A percentile compares a stretch with the other conserved stretches of the same genome.
These are phyloP conservation scores for Bombyx huttoni DNA, from an alignment of 2,888 invertebrate genomes.

Conservation along the genomic window DNA sequence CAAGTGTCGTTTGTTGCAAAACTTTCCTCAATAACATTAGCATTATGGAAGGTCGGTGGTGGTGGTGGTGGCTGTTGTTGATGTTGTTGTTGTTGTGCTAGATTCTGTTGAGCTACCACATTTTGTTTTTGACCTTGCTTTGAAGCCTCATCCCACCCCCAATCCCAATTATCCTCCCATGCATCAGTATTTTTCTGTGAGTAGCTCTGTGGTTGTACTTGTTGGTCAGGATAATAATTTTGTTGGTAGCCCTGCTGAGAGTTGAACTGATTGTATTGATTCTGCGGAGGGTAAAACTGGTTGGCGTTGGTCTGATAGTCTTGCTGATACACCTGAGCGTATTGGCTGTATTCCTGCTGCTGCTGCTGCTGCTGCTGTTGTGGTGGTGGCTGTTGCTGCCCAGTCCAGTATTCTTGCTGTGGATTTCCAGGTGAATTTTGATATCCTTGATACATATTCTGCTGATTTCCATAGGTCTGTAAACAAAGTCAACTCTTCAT, in stretches of 20 bases:
- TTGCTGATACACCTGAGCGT: constrained; percentile 45
- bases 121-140: constrained; percentile 39
- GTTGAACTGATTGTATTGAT: constrained; percentile 28
- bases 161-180: constrained; percentile 70
- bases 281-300: constrained; percentile 37
- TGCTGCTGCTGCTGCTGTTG: constrained; percentile 16
- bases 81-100: constrained; percentile 15
- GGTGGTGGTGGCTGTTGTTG: constrained; percentile 16
- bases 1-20: constrained; percentile 72
- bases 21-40: constrained; percentile 71
- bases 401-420: constrained; percentile 17
- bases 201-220: constrained; percentile 27
- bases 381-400: constrained; percentile 31
- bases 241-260: constrained; percentile 38
- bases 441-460: constrained; percentile 11
- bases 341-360: constrained; percentile 49
- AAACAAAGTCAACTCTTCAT: neutral
- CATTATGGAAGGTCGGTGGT: constrained; percentile 39
- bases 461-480: constrained; percentile 10
- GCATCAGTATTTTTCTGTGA: constrained; percentile 36
- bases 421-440: constrained; percentile 8
- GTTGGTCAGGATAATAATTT: constrained; percentile 40
- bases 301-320: constrained; percentile 42
- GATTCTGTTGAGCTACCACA: constrained; percentile 9
- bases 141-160: constrained; percentile 74